Evolutionary conservation across 2,113 vertebrate species (phyloP).

Genomic region (Alosa alosa): DNA sequence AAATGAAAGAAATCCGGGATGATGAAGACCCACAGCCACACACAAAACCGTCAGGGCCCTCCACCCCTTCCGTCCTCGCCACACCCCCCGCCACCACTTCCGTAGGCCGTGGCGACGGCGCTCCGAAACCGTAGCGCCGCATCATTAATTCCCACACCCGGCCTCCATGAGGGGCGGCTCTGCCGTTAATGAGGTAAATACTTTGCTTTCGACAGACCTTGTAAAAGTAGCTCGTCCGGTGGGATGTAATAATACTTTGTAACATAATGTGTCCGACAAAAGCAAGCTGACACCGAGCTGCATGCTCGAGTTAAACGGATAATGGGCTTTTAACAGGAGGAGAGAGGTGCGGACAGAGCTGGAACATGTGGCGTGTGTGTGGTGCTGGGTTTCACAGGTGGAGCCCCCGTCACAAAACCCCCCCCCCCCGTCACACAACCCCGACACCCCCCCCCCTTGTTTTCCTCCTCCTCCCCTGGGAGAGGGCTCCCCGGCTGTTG

Average conservation of each 20-base stretch:
- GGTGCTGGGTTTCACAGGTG: constrained; percentile 70
- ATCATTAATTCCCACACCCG: constrained; percentile 38
- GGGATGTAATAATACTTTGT: constrained; percentile 72
- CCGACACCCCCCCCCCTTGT: background rate
- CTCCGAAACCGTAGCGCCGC: constrained; percentile 34
- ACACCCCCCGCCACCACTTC: background rate
- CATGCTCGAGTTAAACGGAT: constrained; percentile 66
- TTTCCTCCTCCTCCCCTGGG: background rate
- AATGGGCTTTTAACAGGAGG: constrained; percentile 65
- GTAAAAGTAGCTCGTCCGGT: constrained; percentile 61
- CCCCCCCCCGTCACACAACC: background rate
- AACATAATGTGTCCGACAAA: constrained; percentile 69
- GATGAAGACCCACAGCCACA: constrained; percentile 34
- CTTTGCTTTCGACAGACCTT: constrained; percentile 56
- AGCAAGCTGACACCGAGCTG: constrained; percentile 65
- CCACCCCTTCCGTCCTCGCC: background rate
- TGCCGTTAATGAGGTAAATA: constrained; percentile 62
- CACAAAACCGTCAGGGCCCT: background rate
- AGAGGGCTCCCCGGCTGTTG: background rate
- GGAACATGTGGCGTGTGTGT: constrained; percentile 52
- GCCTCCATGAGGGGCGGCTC: constrained; percentile 31
- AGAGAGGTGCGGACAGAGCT: constrained; percentile 57
- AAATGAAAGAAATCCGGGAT: constrained; percentile 60
- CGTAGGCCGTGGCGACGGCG: background rate
- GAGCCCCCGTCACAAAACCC: constrained; percentile 38